These are phyloP conservation scores for Alviniconcha marisindica DNA, from an alignment of 1,140 invertebrate genomes.

Conservation along the genomic window DNA sequence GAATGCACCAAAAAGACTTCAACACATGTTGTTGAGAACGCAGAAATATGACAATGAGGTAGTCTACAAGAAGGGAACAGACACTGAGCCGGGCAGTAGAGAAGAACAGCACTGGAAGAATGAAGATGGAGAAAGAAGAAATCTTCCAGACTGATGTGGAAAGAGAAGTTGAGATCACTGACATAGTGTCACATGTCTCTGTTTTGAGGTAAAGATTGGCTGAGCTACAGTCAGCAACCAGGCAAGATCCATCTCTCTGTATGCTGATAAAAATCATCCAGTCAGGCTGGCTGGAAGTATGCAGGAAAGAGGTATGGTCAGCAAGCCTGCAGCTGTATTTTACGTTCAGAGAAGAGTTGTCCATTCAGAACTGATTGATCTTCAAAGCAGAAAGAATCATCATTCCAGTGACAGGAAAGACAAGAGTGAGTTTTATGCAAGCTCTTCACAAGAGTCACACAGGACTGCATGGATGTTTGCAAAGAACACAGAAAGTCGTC, in stretches of 20 bases:
- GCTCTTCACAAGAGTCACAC: no score
- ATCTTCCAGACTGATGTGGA: slow-evolving; percentile 4
- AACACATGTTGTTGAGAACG: slow-evolving; percentile 66
- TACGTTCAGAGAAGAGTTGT: not conserved
- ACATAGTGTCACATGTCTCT: no score
- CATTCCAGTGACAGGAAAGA: not conserved
- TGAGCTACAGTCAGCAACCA: no score
- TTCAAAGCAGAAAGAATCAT: not conserved
- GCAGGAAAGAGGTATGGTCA: not conserved
- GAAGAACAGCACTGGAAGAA: not conserved
- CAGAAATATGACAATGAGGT: slow-evolving; percentile 75
- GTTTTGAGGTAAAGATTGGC: no score
- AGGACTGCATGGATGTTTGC: no score
- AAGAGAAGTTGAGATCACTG: no score
- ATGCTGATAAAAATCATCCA: no score
- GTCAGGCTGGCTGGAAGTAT: not conserved
- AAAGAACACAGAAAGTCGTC: no score
- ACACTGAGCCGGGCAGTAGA: slow-evolving; percentile 48
- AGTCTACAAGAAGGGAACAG: slow-evolving; percentile 66
- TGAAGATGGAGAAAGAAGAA: not conserved
- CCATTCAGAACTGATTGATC: not conserved
- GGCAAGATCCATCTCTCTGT: no score
- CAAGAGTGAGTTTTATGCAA: no score
- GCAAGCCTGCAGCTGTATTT: not conserved
- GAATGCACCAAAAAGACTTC: slow-evolving; percentile 47